Evolutionary conservation across 2,113 vertebrate genomes (phyloP), one percentile per base, ranked within the genome.

Genomic region (Pao palembangensis): DNA sequence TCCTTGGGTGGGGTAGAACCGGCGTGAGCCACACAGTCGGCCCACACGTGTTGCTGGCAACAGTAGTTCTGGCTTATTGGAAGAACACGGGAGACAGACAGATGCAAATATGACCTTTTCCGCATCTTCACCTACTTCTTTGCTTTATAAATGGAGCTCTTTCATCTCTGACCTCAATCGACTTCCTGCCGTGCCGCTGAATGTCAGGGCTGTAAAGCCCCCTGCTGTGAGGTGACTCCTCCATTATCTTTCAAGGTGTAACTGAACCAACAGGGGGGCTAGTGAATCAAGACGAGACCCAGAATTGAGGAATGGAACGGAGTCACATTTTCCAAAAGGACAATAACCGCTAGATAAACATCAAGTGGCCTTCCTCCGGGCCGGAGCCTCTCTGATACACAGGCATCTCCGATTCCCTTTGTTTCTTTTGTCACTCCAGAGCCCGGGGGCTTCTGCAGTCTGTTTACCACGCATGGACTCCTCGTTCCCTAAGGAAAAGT

Each of bases 361-460:
- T 62, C 53, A 59, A 49, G 57, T 69, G 47, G 3, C n/a, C 25
- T 62, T 65, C 49, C 42, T 70, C 53, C 41, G 51, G 7, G 69
- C 38, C 58, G 23, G 34, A 44, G 12, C 43, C 53, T 12, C 34
- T 49, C 61, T 28, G 41, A 69, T 38, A 72, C 66, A 67, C 65
- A 78, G 54, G 53, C 61, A 61, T 59, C 44, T 71, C 47, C 16
- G 16, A 69, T 52, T 72, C 44, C 61, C 73, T 79, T 83, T 85
- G 85, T 85, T 77, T 63, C 60, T 8, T 51, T 20, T 47, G 49
- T 55, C 38, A 20, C 25, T 77, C 49, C 63, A 20, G 34, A 73
- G 72, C 75, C 72, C 65, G 16, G 44, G 68, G 73, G 63, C 73
- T 60, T 38, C 67, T 21, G 63, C 59, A 58, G 74, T 53, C 66